phyloP scores from a whole-genome alignment of 2,888 invertebrate genomes.

The Sabellastarte sp. region DNA sequence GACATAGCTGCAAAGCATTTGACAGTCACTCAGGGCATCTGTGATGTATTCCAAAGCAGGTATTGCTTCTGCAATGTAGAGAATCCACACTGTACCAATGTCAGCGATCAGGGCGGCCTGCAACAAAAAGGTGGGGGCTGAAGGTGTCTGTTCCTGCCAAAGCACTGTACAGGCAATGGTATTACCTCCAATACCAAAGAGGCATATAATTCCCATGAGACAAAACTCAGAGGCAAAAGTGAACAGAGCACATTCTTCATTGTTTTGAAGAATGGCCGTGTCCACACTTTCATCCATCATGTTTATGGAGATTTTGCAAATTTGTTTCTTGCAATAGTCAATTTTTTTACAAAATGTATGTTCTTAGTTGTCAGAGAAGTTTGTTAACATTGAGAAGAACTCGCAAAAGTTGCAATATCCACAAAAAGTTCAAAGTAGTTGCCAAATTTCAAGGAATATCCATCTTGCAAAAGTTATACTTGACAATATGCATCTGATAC shows the following conservation, averaged over 20 bases:
- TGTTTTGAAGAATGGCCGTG: no score
- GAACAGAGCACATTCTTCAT: conserved; percentile 16
- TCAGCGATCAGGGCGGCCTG: conserved; percentile 18
- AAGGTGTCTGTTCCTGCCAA: conserved; percentile 13
- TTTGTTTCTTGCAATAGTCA: no score
- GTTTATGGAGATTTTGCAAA: no score
- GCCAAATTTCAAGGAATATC: no score
- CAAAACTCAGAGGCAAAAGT: conserved; percentile 14
- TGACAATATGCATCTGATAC: no score
- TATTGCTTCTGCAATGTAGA: conserved; percentile 22
- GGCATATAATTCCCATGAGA: conserved; percentile 18
- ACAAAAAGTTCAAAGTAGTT: no score
- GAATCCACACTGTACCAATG: conserved; percentile 21
- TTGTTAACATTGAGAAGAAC: no score
- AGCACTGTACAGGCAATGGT: conserved; percentile 16
- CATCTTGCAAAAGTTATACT: no score
- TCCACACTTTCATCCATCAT: no score
- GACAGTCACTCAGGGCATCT: conserved; percentile 13
- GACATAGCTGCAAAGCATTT: conserved; percentile 13
- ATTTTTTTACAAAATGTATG: no score
- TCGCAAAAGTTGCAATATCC: no score
- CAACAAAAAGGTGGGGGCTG: conserved; percentile 18
- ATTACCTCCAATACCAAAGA: conserved; percentile 19
- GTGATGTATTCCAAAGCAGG: conserved; percentile 19
- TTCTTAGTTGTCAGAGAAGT: no score